These are phyloP conservation scores for Siphamia tubifer DNA, from an alignment of 2,113 vertebrate species.

Conservation along the genomic window DNA sequence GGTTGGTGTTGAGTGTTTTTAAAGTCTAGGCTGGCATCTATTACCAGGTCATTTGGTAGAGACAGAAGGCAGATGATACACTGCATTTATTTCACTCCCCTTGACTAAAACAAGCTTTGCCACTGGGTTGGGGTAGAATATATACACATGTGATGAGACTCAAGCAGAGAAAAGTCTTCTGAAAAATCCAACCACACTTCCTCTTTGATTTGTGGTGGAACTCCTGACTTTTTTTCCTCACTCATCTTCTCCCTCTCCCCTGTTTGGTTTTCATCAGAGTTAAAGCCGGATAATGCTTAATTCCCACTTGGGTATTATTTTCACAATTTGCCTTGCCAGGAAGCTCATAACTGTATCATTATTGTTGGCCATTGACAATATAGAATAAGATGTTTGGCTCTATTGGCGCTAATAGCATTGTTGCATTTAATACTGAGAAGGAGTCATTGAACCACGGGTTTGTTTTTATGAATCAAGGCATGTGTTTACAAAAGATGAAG, in stretches of 20 bases:
- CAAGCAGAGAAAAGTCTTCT: background rate
- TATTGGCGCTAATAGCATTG: background rate
- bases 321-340: conserved; percentile 16
- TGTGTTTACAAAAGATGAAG: background rate
- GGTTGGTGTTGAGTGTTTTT: background rate
- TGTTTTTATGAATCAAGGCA: background rate
- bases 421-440: background rate
- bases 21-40: background rate
- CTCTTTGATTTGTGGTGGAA: background rate
- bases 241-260: background rate
- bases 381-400: background rate
- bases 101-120: background rate
- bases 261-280: conserved; percentile 9
- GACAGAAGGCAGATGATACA: background rate
- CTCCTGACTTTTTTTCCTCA: background rate
- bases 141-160: background rate
- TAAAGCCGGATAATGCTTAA: conserved; percentile 38
- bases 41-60: background rate
- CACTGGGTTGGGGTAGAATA: background rate
- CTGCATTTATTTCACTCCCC: background rate
- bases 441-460: background rate
- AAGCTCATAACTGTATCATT: conserved; percentile 22
- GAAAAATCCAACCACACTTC: background rate
- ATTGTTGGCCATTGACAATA: conserved; percentile 16
- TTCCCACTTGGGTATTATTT: conserved; percentile 44